Evolutionary conservation across 2,888 invertebrate species (phyloP), one percentile per base, ranked within the genome.

Genomic region (Diplolepis rosae): DNA sequence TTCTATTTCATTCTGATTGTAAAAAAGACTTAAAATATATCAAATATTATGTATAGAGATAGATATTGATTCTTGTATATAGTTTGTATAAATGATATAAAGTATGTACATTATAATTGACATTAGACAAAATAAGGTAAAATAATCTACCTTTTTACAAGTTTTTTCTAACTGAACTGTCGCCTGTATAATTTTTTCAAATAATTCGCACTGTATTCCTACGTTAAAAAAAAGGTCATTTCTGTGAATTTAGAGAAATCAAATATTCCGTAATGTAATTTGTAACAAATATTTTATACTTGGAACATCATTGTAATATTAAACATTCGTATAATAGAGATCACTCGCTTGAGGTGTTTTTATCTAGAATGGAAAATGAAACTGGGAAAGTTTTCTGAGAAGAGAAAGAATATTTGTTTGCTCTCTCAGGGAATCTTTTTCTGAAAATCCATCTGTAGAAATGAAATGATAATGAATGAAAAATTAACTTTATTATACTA

Each of bases 11-110:
- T 39, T 35, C 32, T 56, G 11, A 32, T 30, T 56, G 32, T n/a
- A 24, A 24, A 66, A 65, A 65, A 54, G 68, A 24, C 68, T 50
- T n/a, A 65, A 52, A n/a, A 61, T 61, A 72, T 50, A 69, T 70
- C 13, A 52, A 71, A 51, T 69, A 66, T 45, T 52, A 65, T 74
- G 70, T 68, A 71, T 68, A 74, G 48, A 68, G 69, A 78, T 72
- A 70, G 68, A 68, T 72, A 78, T 75, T 72, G 70, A 76, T 75
- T 80, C 78, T 78, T 81, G 79, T 79, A 79, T 76, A 79, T 79
- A 81, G 74, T 72, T 77, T 81, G 78, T 79, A 79, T 78, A 78
- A 79, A 79, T 52, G 27, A 56, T 56, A 32, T 56, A 56, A 56
- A 22, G 35, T 56, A 56, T 22, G 22, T 35, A 56, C 22, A 24